Evolutionary conservation across 2,113 vertebrate species (phyloP).

Genomic region (Haplochromis vanheusdeni): DNA sequence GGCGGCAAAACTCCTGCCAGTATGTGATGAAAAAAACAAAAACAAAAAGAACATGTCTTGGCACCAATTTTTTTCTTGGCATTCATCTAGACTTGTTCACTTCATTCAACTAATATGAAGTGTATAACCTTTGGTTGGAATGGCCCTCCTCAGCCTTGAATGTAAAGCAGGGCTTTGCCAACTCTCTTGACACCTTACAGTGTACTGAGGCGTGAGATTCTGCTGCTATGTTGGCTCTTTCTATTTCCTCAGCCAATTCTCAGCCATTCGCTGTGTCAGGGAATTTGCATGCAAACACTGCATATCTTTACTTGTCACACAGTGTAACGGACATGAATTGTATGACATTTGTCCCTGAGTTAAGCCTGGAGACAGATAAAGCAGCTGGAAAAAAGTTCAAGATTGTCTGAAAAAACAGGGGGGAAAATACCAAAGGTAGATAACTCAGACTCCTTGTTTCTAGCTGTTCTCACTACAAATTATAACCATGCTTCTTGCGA

Average conservation of each 20-base stretch:
- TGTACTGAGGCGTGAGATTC: conserved; percentile 10
- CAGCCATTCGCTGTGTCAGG: not conserved
- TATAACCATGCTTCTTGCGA: not conserved
- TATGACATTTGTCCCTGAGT: not conserved
- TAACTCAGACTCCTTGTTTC: not conserved
- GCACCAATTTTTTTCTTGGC: not conserved
- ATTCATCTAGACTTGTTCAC: conserved; percentile 36
- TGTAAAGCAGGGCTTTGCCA: conserved; percentile 27
- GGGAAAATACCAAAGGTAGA: not conserved
- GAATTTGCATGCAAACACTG: conserved; percentile 25
- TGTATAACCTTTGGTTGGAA: conserved; percentile 30
- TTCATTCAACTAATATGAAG: conserved; percentile 44
- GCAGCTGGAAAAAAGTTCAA: not conserved
- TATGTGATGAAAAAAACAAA: not conserved
- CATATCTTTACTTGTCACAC: not conserved
- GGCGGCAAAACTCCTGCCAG: not conserved
- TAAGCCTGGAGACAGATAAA: not conserved
- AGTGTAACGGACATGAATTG: not conserved
- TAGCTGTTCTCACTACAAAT: not conserved
- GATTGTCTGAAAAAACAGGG: not conserved
- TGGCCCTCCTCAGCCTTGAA: conserved; percentile 24
- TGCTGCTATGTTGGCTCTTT: conserved; percentile 3
- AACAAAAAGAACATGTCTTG: not conserved
- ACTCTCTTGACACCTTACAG: conserved; percentile 9
- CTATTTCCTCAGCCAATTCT: conserved; percentile 16